Conservation (phyloP, 1,140 invertebrate species). For the Drosophila orosa region DNA sequence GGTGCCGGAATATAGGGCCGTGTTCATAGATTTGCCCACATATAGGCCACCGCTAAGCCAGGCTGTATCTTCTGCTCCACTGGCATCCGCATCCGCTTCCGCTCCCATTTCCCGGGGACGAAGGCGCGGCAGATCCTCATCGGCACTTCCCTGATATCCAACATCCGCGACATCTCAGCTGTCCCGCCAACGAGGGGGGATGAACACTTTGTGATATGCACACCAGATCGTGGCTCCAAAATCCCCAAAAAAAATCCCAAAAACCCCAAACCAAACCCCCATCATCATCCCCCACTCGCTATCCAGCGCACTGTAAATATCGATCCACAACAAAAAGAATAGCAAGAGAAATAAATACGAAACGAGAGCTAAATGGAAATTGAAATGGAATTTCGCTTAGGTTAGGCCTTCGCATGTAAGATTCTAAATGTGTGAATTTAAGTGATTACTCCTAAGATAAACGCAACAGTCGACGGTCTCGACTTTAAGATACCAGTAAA, state of each 20-base stretch:
- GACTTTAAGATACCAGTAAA: conserved; percentile 26
- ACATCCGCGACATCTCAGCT: not conserved
- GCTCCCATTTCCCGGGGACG: conserved; percentile 25
- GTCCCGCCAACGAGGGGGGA: conserved; percentile 26
- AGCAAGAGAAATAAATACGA: conserved; percentile 49
- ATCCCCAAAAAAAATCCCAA: not conserved
- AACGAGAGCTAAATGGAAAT: conserved; percentile 18
- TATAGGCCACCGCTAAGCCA: conserved; percentile 60
- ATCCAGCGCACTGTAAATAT: conserved; percentile 14
- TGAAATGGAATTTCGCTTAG: conserved; percentile 54
- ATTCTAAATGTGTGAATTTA: conserved; percentile 51
- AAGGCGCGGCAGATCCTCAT: conserved; percentile 44
- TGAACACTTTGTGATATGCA: conserved; percentile 71
- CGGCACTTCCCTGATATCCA: conserved; percentile 13
- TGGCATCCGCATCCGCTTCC: not conserved
- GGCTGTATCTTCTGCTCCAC: not conserved
- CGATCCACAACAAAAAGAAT: not conserved
- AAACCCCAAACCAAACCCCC: not conserved
- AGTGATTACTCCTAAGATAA: conserved; percentile 32
- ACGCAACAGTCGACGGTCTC: conserved; percentile 27
- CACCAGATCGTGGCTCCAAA: conserved; percentile 40
- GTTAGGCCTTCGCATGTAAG: conserved; percentile 54
- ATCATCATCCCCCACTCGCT: conserved; percentile 7
- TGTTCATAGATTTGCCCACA: conserved; percentile 81
- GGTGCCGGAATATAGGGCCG: conserved; percentile 67